These are phyloP conservation scores for Drosophila insularis DNA, from an alignment of 1,140 invertebrate genomes.

Conservation along the genomic window DNA sequence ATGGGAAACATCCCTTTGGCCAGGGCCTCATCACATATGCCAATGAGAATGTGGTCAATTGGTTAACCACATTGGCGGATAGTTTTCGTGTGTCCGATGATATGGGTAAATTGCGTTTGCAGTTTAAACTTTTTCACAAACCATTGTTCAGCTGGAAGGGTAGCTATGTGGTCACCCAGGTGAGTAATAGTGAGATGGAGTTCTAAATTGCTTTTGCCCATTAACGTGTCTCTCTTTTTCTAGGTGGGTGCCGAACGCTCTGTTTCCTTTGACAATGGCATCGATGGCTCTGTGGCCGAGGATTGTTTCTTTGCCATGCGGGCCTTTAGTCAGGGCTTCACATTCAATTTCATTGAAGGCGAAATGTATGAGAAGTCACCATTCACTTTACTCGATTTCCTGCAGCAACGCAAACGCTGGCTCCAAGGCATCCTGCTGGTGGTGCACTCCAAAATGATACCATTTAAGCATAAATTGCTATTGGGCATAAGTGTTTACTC, in stretches of 20 bases:
- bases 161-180: conserved; percentile 96
- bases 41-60: conserved; percentile 97
- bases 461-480: conserved; percentile 91
- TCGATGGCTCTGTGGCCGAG: conserved; percentile 98
- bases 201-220: no score
- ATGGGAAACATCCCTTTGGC: conserved; percentile 97
- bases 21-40: conserved; percentile 99
- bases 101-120: conserved; percentile 97
- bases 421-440: conserved; percentile 97
- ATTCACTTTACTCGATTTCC: conserved; percentile 96
- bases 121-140: conserved; percentile 96
- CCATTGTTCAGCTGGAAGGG: conserved; percentile 99
- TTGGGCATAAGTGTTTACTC: conserved; percentile 95
- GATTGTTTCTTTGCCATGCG: conserved; percentile 98
- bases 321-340: conserved; percentile 92
- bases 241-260: conserved; percentile 93
- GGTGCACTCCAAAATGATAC: conserved; percentile 94
- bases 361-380: conserved; percentile 99
- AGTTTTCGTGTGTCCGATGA: conserved; percentile 98
- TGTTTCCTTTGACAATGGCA: conserved; percentile 97
- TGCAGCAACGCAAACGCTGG: conserved; percentile 98
- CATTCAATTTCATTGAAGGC: conserved; percentile 96
- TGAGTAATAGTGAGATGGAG: conserved; percentile 74
- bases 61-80: conserved; percentile 98
- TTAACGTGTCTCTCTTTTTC: background rate